These are phyloP conservation scores for Chloropsis cyanopogon DNA, from an alignment of 2,113 vertebrate genomes.

Conservation along the genomic window DNA sequence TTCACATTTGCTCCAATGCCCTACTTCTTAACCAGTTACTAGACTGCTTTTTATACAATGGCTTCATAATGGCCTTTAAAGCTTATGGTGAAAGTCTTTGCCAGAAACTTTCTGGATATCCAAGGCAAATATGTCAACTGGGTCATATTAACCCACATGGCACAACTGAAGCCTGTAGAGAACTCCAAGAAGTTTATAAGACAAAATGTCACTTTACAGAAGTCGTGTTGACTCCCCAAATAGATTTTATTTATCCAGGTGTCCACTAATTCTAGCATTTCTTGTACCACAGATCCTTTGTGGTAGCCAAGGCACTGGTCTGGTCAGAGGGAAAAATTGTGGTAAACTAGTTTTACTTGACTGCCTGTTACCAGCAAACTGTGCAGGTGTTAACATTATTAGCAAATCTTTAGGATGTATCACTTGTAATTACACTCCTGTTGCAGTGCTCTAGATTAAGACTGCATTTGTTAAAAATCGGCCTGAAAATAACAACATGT, in stretches of 20 bases:
- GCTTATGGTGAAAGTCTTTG: neutral
- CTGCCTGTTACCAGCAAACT: neutral
- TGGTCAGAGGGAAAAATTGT: neutral
- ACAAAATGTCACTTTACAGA: neutral
- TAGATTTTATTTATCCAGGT: constrained; percentile 33
- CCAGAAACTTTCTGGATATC: neutral
- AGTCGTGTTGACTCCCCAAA: constrained; percentile 1
- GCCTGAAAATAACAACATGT: neutral
- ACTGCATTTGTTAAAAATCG: neutral
- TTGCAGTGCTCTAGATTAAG: neutral
- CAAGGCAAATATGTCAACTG: neutral
- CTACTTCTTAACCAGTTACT: neutral
- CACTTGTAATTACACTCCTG: neutral
- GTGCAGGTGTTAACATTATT: neutral
- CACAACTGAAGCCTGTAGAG: neutral
- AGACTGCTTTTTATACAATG: neutral
- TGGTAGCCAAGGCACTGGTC: neutral
- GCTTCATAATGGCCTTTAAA: neutral
- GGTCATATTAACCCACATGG: neutral
- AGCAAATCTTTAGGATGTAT: neutral
- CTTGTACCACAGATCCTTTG: neutral
- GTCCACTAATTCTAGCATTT: constrained; percentile 43
- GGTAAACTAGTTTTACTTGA: neutral
- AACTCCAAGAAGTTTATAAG: neutral
- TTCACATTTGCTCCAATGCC: neutral